phyloP scores from a whole-genome alignment of 2,888 invertebrate species.

The Cataglyphis cursor region DNA sequence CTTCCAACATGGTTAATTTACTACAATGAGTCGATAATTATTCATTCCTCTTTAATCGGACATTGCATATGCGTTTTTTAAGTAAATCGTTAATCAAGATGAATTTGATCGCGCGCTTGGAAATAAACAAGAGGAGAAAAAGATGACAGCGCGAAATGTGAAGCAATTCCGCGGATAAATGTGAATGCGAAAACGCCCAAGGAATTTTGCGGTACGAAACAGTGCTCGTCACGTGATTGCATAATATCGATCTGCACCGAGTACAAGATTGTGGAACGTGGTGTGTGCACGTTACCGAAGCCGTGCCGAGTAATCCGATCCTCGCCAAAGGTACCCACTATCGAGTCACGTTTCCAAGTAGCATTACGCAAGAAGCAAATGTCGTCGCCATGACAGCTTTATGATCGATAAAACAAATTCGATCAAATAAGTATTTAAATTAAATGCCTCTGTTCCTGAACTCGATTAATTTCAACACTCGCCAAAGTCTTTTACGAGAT shows the following conservation, averaged over 20 bases:
- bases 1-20: not conserved
- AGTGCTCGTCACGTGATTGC: slow-evolving; percentile 59
- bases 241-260: slow-evolving; percentile 47
- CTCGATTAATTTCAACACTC: not conserved
- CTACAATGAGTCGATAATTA: not conserved
- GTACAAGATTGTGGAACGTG: slow-evolving; percentile 56
- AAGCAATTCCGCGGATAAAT: not conserved
- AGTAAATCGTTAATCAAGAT: not conserved
- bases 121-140: slow-evolving; percentile 4
- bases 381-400: slow-evolving; percentile 49
- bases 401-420: slow-evolving; percentile 54
- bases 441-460: not conserved
- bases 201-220: slow-evolving; percentile 40
- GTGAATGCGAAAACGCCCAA: slow-evolving; percentile 35
- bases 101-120: slow-evolving; percentile 2
- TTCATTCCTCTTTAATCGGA: not conserved
- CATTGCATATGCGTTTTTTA: not conserved
- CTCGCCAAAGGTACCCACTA: slow-evolving; percentile 57
- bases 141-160: not conserved
- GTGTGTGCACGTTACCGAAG: slow-evolving; percentile 33
- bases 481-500: not conserved
- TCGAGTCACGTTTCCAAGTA: slow-evolving; percentile 64
- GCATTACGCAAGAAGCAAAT: slow-evolving; percentile 56
- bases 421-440: slow-evolving; percentile 43
- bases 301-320: slow-evolving; percentile 58